Conservation (phyloP, 2,888 invertebrate species). For the Ischnura elegans region DNA sequence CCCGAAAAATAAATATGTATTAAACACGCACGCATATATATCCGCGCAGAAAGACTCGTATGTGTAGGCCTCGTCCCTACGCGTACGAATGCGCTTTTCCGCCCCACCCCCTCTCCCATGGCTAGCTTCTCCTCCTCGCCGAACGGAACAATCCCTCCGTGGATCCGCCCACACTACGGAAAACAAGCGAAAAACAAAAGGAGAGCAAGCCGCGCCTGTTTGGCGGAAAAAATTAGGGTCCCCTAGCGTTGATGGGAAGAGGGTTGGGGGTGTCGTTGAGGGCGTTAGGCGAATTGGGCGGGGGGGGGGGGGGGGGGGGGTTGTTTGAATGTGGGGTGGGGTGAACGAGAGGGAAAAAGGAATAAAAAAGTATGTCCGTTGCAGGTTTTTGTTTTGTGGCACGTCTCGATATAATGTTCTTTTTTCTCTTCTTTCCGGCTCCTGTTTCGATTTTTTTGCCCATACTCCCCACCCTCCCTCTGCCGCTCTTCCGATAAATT, state of each 20-base stretch:
- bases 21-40: background rate
- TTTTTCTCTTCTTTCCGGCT: background rate
- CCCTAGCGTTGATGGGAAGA: background rate
- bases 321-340: background rate
- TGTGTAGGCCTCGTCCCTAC: background rate
- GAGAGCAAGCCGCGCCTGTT: constrained; percentile 57
- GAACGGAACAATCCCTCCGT: constrained; percentile 4
- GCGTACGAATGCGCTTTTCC: background rate
- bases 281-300: background rate
- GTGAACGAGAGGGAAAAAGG: background rate
- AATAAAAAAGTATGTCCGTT: constrained; percentile 59
- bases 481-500: constrained; percentile 36
- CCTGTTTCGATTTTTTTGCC: constrained; percentile 15
- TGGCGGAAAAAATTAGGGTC: constrained; percentile 58
- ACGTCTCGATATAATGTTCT: background rate
- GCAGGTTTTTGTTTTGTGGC: constrained; percentile 51
- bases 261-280: background rate
- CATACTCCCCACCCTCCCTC: background rate
- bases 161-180: constrained; percentile 63
- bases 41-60: background rate
- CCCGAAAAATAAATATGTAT: background rate
- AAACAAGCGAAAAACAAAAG: constrained; percentile 64
- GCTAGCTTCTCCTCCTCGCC: too few species aligned
- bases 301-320: background rate
- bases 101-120: background rate